A percentile compares a stretch with the other conserved stretches of the same genome.
phyloP scores from a whole-genome alignment of 2,113 vertebrate species.

The Esox niger region DNA sequence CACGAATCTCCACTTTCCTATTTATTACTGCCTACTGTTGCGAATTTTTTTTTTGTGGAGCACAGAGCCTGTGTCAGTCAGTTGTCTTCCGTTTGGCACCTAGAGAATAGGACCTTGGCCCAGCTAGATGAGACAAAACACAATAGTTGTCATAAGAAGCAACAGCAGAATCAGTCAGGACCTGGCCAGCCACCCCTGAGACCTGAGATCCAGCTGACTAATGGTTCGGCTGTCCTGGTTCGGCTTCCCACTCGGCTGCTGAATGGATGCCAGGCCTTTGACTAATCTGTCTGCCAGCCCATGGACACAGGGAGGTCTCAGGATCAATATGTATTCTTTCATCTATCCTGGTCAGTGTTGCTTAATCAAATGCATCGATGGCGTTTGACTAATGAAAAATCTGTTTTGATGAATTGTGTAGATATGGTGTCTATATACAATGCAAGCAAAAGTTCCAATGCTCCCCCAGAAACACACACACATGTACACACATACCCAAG shows the following conservation, averaged over 20 bases:
- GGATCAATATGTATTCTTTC: slow-evolving; percentile 1
- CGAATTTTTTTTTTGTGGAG: too few species aligned
- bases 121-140: slow-evolving; percentile 41
- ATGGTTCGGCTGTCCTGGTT: slow-evolving; percentile 51
- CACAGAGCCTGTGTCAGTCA: too few species aligned
- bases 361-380: too few species aligned
- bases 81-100: too few species aligned
- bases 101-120: background rate
- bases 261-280: slow-evolving; percentile 39
- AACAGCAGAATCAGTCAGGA: slow-evolving; percentile 18
- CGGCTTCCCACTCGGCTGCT: slow-evolving; percentile 16
- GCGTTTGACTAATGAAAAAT: too few species aligned
- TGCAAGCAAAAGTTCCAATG: too few species aligned
- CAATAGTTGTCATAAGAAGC: slow-evolving; percentile 34
- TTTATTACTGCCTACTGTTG: too few species aligned
- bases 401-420: too few species aligned
- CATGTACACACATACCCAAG: background rate
- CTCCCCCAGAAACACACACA: background rate
- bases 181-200: slow-evolving; percentile 28
- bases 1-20: too few species aligned
- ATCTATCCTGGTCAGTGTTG: too few species aligned
- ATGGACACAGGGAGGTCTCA: background rate
- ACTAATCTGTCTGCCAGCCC: background rate
- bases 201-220: slow-evolving; percentile 50
- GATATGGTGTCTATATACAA: too few species aligned